Percentiles rank a stretch among this genome's conserved stretches.
These are phyloP conservation scores for Arctia plantaginis DNA, from an alignment of 2,888 invertebrate species.

Conservation along the genomic window DNA sequence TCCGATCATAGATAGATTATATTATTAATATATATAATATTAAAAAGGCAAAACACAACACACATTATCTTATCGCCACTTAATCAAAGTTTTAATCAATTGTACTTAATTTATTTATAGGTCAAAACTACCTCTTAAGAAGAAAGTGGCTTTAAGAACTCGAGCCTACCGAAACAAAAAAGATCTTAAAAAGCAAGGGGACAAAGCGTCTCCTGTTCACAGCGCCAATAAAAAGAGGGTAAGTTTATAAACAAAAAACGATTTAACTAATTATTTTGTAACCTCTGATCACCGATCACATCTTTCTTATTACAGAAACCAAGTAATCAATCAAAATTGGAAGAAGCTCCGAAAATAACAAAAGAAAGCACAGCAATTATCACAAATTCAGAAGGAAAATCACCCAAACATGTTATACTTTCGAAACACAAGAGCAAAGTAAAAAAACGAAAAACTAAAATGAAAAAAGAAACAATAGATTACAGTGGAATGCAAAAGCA, in stretches of 20 bases:
- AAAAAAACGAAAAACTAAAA: constrained; percentile 85
- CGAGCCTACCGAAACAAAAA: constrained; percentile 86
- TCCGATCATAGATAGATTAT: too few species aligned
- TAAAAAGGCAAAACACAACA: too few species aligned
- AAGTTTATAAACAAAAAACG: constrained; percentile 46
- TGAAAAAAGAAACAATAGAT: constrained; percentile 92
- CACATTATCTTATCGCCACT: background rate
- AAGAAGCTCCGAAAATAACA: constrained; percentile 72
- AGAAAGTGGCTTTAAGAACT: constrained; percentile 90
- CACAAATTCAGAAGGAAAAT: constrained; percentile 85
- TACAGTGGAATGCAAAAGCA: constrained; percentile 90
- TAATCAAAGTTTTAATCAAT: background rate
- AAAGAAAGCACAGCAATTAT: constrained; percentile 78
- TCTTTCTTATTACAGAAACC: constrained; percentile 69
- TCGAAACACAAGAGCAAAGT: constrained; percentile 82
- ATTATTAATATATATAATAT: too few species aligned
- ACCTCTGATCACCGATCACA: background rate
- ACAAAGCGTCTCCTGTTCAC: constrained; percentile 79
- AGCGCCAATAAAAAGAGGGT: constrained; percentile 82
- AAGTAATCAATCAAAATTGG: constrained; percentile 69
- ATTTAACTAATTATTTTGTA: background rate
- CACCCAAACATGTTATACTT: constrained; percentile 83
- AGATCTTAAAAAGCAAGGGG: constrained; percentile 76
- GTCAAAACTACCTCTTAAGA: constrained; percentile 94
- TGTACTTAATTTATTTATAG: constrained; percentile 67